Percentiles rank a stretch among this genome's conserved stretches.
phyloP scores from a whole-genome alignment of 2,888 invertebrate genomes.

The Willowsia nigromaculata region DNA sequence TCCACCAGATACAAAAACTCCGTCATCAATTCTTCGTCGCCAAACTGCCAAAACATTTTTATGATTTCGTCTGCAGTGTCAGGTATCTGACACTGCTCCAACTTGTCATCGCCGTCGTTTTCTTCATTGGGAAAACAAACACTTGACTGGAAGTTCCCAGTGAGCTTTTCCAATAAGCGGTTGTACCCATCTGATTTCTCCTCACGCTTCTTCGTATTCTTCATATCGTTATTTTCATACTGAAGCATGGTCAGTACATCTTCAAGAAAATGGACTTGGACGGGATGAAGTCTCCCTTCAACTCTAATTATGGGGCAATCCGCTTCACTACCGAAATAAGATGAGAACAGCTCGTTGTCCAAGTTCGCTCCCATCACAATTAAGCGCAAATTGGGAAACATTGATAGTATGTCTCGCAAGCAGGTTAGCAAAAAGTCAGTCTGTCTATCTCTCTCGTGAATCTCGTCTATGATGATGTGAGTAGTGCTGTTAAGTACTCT shows the following conservation, averaged over 20 bases:
- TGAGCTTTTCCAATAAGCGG: slow-evolving; percentile 16
- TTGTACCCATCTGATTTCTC: not conserved
- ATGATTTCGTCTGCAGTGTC: slow-evolving; percentile 74
- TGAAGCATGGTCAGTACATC: slow-evolving; percentile 59
- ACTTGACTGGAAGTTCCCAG: no score
- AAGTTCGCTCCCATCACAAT: slow-evolving; percentile 97
- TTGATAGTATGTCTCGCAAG: slow-evolving; percentile 86
- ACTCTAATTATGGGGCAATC: slow-evolving; percentile 82
- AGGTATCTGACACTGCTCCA: no score
- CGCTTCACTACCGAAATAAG: slow-evolving; percentile 89
- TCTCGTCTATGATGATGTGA: slow-evolving; percentile 95
- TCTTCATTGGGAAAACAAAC: no score
- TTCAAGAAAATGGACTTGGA: slow-evolving; percentile 65
- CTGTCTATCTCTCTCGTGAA: slow-evolving; percentile 96
- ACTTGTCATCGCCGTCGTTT: no score
- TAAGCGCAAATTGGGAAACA: slow-evolving; percentile 87
- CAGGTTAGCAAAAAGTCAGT: slow-evolving; percentile 95
- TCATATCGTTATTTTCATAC: slow-evolving; percentile 58
- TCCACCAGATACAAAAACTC: slow-evolving; percentile 71
- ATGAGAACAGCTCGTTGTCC: slow-evolving; percentile 89
- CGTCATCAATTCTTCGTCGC: slow-evolving; percentile 31
- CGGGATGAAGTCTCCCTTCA: slow-evolving; percentile 83
- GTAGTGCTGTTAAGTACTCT: slow-evolving; percentile 86
- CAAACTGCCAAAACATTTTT: slow-evolving; percentile 64
- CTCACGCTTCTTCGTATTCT: not conserved